phyloP scores from a whole-genome alignment of 2,888 invertebrate genomes.

The Dioctria rufipes region DNA sequence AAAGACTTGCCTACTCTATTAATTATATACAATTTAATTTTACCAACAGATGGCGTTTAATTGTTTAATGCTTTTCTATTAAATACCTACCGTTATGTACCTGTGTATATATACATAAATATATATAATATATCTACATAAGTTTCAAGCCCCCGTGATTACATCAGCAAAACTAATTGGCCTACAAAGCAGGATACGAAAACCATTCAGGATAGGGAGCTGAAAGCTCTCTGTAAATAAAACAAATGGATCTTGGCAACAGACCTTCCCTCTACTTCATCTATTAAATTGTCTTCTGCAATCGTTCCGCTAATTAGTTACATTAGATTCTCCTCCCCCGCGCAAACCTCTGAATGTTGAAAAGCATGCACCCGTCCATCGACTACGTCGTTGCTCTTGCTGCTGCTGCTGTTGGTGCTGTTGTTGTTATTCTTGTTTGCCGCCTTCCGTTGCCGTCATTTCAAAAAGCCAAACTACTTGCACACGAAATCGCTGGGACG shows the following conservation, averaged over 20 bases:
- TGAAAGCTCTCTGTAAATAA: constrained; percentile 47
- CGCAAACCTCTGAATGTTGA: neutral
- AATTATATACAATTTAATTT: constrained; percentile 41
- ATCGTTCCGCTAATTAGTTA: constrained; percentile 48
- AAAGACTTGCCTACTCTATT: constrained; percentile 4
- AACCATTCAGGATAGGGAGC: constrained; percentile 7
- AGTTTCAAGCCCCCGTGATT: neutral
- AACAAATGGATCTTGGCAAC: constrained; percentile 37
- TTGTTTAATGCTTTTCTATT: constrained; percentile 25
- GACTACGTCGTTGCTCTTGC: too few relatives aligned
- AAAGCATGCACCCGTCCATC: too few relatives aligned
- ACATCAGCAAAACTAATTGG: constrained; percentile 30
- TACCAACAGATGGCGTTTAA: constrained; percentile 32
- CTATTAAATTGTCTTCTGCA: constrained; percentile 50
- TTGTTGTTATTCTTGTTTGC: too few relatives aligned
- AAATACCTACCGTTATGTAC: neutral
- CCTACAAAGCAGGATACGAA: constrained; percentile 21
- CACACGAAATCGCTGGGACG: neutral
- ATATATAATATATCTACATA: neutral
- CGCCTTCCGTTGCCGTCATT: neutral
- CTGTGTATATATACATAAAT: neutral
- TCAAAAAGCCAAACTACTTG: neutral
- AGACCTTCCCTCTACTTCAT: constrained; percentile 35
- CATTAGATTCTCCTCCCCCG: constrained; percentile 14
- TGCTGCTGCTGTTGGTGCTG: too few relatives aligned